Percentiles rank a stretch among this genome's conserved stretches.
Conservation (phyloP, 2,888 invertebrate species). For the Anoncus sp. region DNA sequence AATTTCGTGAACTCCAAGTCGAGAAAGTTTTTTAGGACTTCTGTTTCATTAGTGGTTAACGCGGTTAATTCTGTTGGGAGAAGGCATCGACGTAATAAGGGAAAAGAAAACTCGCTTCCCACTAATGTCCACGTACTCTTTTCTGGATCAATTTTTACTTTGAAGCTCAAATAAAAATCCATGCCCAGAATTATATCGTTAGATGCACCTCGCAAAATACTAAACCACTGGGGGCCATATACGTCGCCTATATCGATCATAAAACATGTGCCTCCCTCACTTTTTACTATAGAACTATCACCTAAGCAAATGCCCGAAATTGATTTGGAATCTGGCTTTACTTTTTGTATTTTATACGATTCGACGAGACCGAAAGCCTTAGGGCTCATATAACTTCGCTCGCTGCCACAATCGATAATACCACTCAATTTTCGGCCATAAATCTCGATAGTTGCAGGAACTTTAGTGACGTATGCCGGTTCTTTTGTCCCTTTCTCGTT, state of each 20-base stretch:
- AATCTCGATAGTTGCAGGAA: conserved; percentile 40
- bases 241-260: conserved; percentile 43
- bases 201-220: conserved; percentile 42
- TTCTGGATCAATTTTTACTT: conserved; percentile 40
- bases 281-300: conserved; percentile 29
- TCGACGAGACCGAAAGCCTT: conserved; percentile 15
- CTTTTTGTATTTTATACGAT: conserved; percentile 5
- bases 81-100: conserved; percentile 19
- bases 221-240: conserved; percentile 57
- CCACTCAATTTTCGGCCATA: conserved; percentile 33
- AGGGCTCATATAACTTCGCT: conserved; percentile 21
- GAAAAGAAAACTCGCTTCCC: conserved; percentile 38
- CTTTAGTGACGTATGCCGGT: conserved; percentile 23
- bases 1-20: conserved; percentile 51
- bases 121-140: conserved; percentile 40
- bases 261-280: conserved; percentile 37
- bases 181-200: conserved; percentile 51
- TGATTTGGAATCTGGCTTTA: conserved; percentile 32
- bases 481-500: conserved; percentile 35
- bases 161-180: conserved; percentile 54
- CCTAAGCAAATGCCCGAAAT: conserved; percentile 28
- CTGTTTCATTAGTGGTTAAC: conserved; percentile 25
- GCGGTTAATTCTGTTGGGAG: conserved; percentile 22
- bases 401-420: conserved; percentile 47
- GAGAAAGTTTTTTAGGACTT: conserved; percentile 30